Evolutionary conservation across 2,888 invertebrate species (phyloP).

Genomic region (Craniophora ligustri): DNA sequence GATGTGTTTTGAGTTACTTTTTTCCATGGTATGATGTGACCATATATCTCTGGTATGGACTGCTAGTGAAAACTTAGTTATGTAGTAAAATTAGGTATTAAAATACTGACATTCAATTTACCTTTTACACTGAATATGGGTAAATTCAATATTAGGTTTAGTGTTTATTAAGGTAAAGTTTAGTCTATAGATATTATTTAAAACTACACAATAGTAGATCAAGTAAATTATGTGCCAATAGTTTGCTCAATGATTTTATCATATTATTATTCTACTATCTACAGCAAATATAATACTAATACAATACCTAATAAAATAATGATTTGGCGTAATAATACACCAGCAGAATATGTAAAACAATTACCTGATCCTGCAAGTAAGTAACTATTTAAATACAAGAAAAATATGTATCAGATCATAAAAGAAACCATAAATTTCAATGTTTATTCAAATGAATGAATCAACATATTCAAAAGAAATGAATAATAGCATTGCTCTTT

Average conservation of each 20-base stretch:
- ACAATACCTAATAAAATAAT: no score
- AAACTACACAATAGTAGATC: no score
- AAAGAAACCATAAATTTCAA: constrained; percentile 1
- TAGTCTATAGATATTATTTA: no score
- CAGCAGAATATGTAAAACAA: not conserved
- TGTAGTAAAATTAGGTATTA: constrained; percentile 15
- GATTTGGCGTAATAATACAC: no score
- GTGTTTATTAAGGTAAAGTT: no score
- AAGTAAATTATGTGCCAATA: no score
- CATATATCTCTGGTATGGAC: constrained; percentile 53
- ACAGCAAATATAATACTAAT: no score
- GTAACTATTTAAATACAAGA: not conserved
- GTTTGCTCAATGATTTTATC: no score
- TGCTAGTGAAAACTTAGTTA: constrained; percentile 36
- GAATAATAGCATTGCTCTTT: constrained; percentile 1
- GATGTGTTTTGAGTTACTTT: constrained; percentile 42
- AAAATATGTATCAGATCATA: not conserved
- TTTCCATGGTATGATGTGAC: constrained; percentile 77
- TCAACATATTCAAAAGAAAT: not conserved
- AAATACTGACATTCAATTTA: not conserved
- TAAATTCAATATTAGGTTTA: no score
- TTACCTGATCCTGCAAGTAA: not conserved
- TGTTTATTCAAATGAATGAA: constrained; percentile 9
- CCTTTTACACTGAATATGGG: no score
- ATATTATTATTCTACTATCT: no score